phyloP scores from a whole-genome alignment of 2,797 vertebrate species.

The Enteromius thamalakanensis region DNA sequence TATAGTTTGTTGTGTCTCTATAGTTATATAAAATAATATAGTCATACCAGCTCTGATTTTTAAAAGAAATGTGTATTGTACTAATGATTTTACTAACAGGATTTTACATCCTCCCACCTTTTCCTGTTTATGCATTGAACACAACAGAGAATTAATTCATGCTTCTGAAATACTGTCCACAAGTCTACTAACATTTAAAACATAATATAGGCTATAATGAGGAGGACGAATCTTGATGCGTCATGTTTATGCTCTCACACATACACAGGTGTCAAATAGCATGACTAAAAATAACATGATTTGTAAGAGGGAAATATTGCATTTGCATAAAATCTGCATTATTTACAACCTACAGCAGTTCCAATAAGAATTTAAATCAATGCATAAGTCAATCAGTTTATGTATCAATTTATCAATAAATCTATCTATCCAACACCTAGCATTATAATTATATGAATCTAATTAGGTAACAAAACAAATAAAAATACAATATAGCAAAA shows the following conservation, averaged over 20 bases:
- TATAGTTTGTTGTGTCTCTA: not conserved
- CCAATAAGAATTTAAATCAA: conserved; percentile 2
- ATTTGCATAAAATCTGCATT: not conserved
- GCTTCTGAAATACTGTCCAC: not conserved
- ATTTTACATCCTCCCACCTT: not conserved
- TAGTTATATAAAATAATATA: not conserved
- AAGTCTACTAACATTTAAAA: not conserved
- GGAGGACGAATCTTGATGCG: not conserved
- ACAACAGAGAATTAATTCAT: not conserved
- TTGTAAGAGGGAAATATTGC: not conserved
- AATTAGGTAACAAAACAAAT: not conserved
- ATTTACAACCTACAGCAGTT: not conserved
- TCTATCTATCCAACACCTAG: not conserved
- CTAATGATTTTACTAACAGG: not conserved
- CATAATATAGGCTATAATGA: not conserved
- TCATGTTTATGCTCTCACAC: conserved; percentile 15
- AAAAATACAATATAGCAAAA: not conserved
- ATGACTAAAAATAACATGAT: not conserved
- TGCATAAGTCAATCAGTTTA: not conserved
- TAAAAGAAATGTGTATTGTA: not conserved
- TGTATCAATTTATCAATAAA: not conserved
- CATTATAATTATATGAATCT: not conserved
- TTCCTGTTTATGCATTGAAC: not conserved
- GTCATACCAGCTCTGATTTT: not conserved
- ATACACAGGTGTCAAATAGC: not conserved